phyloP scores from a whole-genome alignment of 2,113 vertebrate species.

The Hydrolagus affinis region DNA sequence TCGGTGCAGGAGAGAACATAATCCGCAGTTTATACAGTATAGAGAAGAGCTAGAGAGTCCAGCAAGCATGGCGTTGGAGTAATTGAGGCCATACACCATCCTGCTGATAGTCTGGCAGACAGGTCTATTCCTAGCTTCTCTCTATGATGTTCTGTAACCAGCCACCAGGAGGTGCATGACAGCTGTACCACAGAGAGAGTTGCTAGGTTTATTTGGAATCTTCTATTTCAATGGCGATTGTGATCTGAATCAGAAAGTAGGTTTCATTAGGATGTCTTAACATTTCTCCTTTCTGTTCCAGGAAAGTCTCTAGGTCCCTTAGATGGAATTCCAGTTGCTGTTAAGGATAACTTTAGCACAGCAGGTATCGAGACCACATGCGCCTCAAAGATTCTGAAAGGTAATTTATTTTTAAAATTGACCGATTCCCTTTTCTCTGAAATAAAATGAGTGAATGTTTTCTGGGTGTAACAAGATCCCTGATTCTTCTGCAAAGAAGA shows the following conservation, averaged over 20 bases:
- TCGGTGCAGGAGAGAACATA: no score
- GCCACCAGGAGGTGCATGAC: background rate
- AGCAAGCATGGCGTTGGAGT: no score
- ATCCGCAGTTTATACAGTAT: no score
- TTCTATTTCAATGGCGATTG: background rate
- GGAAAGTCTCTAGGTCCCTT: slow-evolving; percentile 68
- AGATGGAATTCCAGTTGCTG: slow-evolving; percentile 85
- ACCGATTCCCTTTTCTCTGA: background rate
- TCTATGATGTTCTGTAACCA: background rate
- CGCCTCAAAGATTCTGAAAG: slow-evolving; percentile 87
- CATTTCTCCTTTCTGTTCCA: slow-evolving; percentile 38
- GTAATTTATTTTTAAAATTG: slow-evolving; percentile 46
- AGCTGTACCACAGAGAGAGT: background rate
- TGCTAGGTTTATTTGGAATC: background rate
- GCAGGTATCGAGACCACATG: slow-evolving; percentile 80
- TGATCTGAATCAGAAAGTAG: no score
- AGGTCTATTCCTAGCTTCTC: background rate
- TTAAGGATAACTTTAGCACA: slow-evolving; percentile 95
- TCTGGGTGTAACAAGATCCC: no score
- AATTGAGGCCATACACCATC: background rate
- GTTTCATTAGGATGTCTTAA: background rate
- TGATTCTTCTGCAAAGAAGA: no score
- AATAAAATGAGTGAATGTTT: background rate
- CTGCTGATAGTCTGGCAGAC: background rate
- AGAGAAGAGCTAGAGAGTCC: no score